Evolutionary conservation across 2,113 vertebrate genomes (phyloP), one percentile per base, ranked within the genome.

Genomic region (Catharus fuscescens): DNA sequence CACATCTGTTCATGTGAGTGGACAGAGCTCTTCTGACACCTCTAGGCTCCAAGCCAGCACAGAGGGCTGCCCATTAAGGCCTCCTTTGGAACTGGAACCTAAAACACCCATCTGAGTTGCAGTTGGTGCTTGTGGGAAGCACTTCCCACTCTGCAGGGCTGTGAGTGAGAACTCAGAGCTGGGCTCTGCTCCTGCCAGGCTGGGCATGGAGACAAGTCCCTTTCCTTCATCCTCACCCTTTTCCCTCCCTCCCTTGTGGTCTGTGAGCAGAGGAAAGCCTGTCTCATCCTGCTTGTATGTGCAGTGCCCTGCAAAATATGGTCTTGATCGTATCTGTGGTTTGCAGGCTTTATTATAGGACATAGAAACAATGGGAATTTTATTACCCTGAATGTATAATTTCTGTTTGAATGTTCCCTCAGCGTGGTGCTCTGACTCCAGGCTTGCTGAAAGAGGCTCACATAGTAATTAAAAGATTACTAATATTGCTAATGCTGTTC

Each of bases 331-430:
- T 76, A 60, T 80, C 71, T 88, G 92, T 77, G 92, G 90, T 95
- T 94, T 95, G 38, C 42, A 23, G 19, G 32, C 88, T 88, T 92
- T 88, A 56, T 78, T 94, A 47, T 48, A 93, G 28, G n/a, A 50
- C 71, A 34, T 10, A 74, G 88, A 93, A 90, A 96, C 93, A 97
- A 96, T 93, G 67, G 79, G 8, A 13, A 2, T 85, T 95, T 95
- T 95, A 94, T 88, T 93, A 57, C 56, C n/a, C 86, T 54, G 36
- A 90, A 92, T 87, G 70, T 96, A 95, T 91, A 2, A 36, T 88
- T 96, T 90, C 62, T 80, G 60, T 95, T 90, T 91, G 86, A 94
- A 93, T 94, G 60, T 14, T 92, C 85, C 93, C 95, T 96, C 87
- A 88, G 87, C 52, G 8, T 96, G 81, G 59, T 93, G 60, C 90